phyloP scores from a whole-genome alignment of 2,797 vertebrate species.

The Poecile montanus region DNA sequence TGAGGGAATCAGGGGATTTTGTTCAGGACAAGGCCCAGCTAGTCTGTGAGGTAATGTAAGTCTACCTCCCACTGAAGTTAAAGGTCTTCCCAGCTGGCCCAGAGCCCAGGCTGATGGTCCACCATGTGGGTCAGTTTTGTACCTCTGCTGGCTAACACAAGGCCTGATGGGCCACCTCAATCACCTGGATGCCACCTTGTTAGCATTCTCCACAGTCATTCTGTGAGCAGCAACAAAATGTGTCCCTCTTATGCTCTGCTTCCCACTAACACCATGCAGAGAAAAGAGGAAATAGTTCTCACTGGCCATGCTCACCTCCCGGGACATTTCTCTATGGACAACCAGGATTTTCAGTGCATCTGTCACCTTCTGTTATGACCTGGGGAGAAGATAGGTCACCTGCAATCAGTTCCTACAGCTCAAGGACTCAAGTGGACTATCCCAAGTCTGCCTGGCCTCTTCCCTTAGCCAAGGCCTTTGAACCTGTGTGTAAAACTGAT shows the following conservation, averaged over 20 bases:
- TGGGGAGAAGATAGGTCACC: neutral
- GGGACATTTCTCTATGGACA: neutral
- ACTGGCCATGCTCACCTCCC: neutral
- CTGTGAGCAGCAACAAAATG: rapidly evolving
- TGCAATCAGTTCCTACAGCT: neutral
- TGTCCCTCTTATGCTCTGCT: neutral
- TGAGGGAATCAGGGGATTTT: neutral
- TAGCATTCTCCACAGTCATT: neutral
- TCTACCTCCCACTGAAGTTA: neutral
- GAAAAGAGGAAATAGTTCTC: neutral
- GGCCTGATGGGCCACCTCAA: neutral
- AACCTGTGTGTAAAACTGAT: neutral
- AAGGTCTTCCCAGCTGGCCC: neutral
- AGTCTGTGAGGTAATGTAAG: neutral
- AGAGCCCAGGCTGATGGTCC: neutral
- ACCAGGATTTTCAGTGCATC: neutral
- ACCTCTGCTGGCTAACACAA: neutral
- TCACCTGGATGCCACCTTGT: neutral
- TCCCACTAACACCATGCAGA: neutral
- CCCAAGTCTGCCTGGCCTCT: neutral
- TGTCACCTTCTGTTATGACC: neutral
- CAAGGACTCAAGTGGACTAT: neutral
- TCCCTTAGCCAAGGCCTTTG: neutral
- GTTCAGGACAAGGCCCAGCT: neutral
- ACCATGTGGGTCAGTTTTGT: neutral